Evolutionary conservation across 35 echinoderm and acorn worm species (phyloP), one percentile per base, ranked within the genome.

Genomic region (Chiridota heheva): DNA sequence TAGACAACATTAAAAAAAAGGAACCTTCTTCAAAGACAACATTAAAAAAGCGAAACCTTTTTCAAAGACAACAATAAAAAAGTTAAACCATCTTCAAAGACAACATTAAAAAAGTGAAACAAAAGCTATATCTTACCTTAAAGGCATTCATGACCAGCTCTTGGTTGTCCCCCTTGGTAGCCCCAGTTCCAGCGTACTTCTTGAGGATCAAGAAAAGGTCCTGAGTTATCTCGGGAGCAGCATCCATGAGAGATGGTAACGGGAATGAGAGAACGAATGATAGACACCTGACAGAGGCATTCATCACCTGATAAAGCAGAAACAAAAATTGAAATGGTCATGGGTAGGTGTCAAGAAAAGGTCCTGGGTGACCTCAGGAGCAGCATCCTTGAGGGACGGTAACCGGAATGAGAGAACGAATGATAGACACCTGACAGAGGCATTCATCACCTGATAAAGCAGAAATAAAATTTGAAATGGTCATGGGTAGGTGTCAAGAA

Each of bases 341-440:
- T 88, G 12, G 92, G 81, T 35, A 91, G 45, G n/a, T 66, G 67
- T n/a, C n/a, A n/a, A n/a, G 49, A 98, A 98, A 20, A 98, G 86
- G 4, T 62, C 37, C 36, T 91, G 76, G 13, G 89, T 91, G 10
- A 98, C 27, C 20, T 87, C 80, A 30, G 44, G 47, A 0, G 81
- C 51, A 12, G 63, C 39, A 3, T 40, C 70, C 13, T 65, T 34
- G 61, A 91, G 43, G 2, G 89, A 88, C 20, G 95, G 95, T 36
- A 98, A 76, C 5, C 89, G 80, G 43, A 86, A 98, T 22, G 84
- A 65, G 1, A 98, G 58, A 47, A 98, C 45, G 46, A 81, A 82
- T 41, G 77, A 75, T 5, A 98, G 13, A 58, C 95, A 98, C 15
- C 89, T 40, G 0, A 98, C n/a, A 27, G 89, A 63, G 20, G 69